Conservation (phyloP, 2,797 vertebrate species). For the Setipinna tenuifilis region DNA sequence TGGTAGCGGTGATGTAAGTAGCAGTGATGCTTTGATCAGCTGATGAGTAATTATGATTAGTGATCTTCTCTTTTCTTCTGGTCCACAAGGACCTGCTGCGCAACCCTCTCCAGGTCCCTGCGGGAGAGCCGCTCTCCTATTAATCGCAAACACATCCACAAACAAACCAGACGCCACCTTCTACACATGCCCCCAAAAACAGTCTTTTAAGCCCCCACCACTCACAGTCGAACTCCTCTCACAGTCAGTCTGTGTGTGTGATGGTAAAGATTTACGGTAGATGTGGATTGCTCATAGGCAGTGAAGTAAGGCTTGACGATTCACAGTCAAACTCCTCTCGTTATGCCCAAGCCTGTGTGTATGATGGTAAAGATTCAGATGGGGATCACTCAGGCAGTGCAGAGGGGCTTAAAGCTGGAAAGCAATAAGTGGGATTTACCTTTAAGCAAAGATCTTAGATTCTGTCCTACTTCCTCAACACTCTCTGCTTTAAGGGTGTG, state of each 20-base stretch:
- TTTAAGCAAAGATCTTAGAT: too few relatives aligned
- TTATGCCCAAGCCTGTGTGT: neutral
- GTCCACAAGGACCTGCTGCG: neutral
- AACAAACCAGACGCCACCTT: neutral
- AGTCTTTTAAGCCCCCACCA: neutral
- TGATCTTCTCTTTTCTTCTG: neutral
- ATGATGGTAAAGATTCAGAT: neutral
- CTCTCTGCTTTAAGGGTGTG: too few relatives aligned
- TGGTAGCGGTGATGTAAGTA: neutral
- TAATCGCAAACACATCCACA: constrained; percentile 27
- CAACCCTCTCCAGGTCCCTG: neutral
- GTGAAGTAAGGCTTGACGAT: too few relatives aligned
- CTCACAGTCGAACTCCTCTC: neutral
- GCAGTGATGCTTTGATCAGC: neutral
- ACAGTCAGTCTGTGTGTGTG: neutral
- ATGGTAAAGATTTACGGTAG: too few relatives aligned
- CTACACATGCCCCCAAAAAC: neutral
- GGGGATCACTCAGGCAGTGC: neutral
- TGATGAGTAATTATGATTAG: constrained; percentile 19
- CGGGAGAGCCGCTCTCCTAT: neutral
- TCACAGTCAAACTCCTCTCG: too few relatives aligned
- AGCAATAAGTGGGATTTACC: neutral
- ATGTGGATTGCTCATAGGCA: too few relatives aligned
- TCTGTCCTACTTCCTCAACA: too few relatives aligned
- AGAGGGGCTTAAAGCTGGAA: neutral